Evolutionary conservation across 1,140 invertebrate species (phyloP), one percentile per base, ranked within the genome.

Genomic region (Neodiprion fabricii): DNA sequence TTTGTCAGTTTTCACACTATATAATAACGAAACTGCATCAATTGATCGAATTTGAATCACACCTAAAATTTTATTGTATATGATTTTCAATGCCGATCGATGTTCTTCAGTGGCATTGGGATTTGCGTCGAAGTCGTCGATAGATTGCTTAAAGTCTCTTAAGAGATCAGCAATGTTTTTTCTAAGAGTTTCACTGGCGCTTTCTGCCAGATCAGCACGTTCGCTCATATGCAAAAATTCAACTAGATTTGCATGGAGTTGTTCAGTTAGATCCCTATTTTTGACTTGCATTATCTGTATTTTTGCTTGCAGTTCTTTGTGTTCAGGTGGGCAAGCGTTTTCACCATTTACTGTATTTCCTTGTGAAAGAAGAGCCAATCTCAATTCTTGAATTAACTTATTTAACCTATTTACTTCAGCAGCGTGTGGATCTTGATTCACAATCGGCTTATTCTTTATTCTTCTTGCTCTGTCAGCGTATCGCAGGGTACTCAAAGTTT

Each of bases 361-460:
- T 84, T 79, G 84, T 70, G 87, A 89, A 7, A 92, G 73, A 9
- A 94, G 80, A 79, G 93, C 89, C 14, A 93, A 81, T 71, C 90
- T 88, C 12, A 95, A 81, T 77, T 94, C 91, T 74, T 94, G 91
- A 12, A 95, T 90, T 48, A 91, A 84, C 72, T 91, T 91, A 65
- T 94, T 93, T 1, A 94, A 83, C 76, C 89, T 89, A 72, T 91
- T 89, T 9, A 95, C 92, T 85, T 95, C 93, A 1, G 92, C 92
- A 0, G 90, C 84, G 81, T 93, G 92, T 0, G 94, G 93, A 89
- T 97, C 96, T 84, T 96, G 91, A 88, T 98, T 98, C 1, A 98
- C 91, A 50, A 97, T 91, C 0, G 96, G 96, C 82, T 97, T 97
- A 83, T 98, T 98, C 78, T 97, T 97, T 48, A 98, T 98, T 83